Conservation (phyloP, 92 coral and sea anemone species). For the Galaxea fascicularis region DNA sequence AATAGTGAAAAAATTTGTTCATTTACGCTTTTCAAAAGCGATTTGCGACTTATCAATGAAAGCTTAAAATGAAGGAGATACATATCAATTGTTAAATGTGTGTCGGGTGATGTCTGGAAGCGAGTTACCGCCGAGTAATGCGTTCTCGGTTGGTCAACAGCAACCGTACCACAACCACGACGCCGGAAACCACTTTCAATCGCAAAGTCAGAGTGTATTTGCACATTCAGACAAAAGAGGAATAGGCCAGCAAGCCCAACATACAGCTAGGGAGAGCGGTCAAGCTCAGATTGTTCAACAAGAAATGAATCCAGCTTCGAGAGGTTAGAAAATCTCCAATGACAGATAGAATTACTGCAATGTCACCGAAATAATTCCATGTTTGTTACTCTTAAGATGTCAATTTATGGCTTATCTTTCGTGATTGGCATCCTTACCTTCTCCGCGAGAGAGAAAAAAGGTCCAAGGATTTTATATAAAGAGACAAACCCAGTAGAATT, state of each 20-base stretch:
- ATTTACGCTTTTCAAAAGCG: constrained; percentile 38
- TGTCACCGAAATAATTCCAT: constrained; percentile 9
- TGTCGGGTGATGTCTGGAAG: constrained; percentile 84
- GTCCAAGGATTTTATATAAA: not conserved
- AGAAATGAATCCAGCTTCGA: constrained; percentile 39
- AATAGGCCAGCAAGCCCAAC: constrained; percentile 37
- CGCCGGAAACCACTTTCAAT: constrained; percentile 74
- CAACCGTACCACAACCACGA: constrained; percentile 75
- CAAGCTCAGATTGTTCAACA: constrained; percentile 39
- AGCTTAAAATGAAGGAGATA: not conserved
- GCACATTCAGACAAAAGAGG: constrained; percentile 62
- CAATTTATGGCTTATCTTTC: constrained; percentile 10
- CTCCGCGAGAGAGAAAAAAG: not conserved
- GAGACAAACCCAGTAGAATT: not conserved
- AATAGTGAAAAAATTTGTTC: constrained; percentile 29
- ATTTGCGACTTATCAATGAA: constrained; percentile 10
- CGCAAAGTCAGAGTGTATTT: constrained; percentile 67
- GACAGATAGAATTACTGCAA: constrained; percentile 41
- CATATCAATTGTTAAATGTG: constrained; percentile 44
- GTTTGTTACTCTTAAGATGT: not conserved
- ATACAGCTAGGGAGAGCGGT: constrained; percentile 42
- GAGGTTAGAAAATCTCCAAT: constrained; percentile 34
- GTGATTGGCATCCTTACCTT: not conserved
- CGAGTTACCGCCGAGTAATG: constrained; percentile 70
- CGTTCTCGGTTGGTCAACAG: constrained; percentile 84